Conservation (phyloP, 1,140 invertebrate genomes). For the Parasteatoda tepidariorum region DNA sequence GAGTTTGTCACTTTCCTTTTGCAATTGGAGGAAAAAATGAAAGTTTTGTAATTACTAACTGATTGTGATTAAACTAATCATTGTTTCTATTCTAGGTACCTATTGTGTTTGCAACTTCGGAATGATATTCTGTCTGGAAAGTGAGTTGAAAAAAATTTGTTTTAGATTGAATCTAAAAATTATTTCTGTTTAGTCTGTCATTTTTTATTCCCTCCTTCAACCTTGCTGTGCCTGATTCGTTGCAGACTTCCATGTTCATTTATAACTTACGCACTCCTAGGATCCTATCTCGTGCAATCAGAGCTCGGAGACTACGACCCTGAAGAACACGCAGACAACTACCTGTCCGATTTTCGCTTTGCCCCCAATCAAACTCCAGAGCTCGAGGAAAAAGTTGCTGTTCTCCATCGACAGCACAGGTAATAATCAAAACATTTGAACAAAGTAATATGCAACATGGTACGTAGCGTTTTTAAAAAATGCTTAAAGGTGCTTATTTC, state of each 20-base stretch:
- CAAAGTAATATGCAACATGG: neutral
- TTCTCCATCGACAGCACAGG: conserved; percentile 90
- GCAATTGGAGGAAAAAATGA: too few species aligned
- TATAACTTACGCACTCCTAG: conserved; percentile 95
- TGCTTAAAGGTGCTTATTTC: too few species aligned
- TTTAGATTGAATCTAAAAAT: too few species aligned
- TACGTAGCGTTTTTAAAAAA: too few species aligned
- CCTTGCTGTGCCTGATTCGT: too few species aligned
- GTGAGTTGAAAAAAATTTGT: conserved; percentile 52
- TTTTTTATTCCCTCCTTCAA: too few species aligned
- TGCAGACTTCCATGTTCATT: conserved; percentile 92
- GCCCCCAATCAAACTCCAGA: conserved; percentile 90
- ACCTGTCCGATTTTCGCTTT: conserved; percentile 91
- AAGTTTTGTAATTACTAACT: too few species aligned
- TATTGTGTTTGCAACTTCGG: conserved; percentile 94
- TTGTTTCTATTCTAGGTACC: conserved; percentile 76
- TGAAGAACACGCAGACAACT: conserved; percentile 80
- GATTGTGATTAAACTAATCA: too few species aligned
- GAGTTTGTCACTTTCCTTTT: too few species aligned
- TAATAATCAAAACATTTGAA: conserved; percentile 17
- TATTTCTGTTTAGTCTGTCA: too few species aligned
- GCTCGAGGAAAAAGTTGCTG: conserved; percentile 92
- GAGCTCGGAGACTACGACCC: conserved; percentile 96
- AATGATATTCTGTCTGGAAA: conserved; percentile 88
- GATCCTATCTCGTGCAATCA: conserved; percentile 96